Conservation (phyloP, 2,113 vertebrate species). For the Carassius gibelio region DNA sequence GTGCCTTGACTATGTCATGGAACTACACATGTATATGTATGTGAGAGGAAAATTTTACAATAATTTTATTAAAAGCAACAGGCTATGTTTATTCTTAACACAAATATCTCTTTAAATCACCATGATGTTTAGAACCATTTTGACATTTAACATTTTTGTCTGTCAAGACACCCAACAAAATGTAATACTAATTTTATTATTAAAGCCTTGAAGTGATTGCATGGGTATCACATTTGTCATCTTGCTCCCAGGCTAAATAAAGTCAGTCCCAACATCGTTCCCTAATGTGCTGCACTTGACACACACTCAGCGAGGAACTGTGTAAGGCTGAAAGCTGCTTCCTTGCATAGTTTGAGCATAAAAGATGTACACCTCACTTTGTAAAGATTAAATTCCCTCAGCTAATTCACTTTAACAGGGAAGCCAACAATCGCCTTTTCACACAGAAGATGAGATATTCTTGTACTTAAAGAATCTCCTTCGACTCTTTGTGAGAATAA, state of each 20-base stretch:
- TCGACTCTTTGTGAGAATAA: constrained; percentile 58
- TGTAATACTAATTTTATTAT: not conserved
- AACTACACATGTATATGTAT: not conserved
- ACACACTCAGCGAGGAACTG: not conserved
- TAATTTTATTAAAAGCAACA: not conserved
- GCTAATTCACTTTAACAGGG: constrained; percentile 40
- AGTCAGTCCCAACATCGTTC: not conserved
- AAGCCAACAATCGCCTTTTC: constrained; percentile 38
- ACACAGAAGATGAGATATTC: constrained; percentile 25
- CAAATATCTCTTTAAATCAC: not conserved
- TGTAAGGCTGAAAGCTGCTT: constrained; percentile 31
- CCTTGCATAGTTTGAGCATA: constrained; percentile 26
- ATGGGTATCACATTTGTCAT: not conserved
- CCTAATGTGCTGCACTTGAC: constrained; percentile 12
- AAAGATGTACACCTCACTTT: constrained; percentile 48
- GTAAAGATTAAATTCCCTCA: constrained; percentile 36
- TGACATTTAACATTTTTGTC: not conserved
- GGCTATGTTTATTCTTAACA: not conserved
- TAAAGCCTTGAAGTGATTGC: not conserved
- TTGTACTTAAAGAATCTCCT: constrained; percentile 52
- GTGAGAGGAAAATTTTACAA: not conserved
- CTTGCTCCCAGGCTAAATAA: not conserved
- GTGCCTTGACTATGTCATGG: not conserved
- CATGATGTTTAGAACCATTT: too few relatives aligned
- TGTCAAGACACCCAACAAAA: not conserved